phyloP scores from a whole-genome alignment of 2,113 vertebrate genomes.

The Camarhynchus parvulus region DNA sequence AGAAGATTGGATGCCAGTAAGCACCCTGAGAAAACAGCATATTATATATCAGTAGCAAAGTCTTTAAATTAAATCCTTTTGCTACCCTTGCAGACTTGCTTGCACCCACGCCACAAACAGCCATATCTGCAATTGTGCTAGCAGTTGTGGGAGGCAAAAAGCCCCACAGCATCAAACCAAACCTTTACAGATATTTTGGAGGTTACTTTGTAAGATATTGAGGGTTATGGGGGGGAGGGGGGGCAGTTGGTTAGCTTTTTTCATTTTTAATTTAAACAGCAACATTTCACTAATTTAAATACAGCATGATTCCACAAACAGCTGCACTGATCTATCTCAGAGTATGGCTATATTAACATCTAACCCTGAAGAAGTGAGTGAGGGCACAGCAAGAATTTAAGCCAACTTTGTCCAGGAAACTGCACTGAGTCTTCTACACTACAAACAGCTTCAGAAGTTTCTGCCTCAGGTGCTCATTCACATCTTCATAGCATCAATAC shows the following conservation, averaged over 20 bases:
- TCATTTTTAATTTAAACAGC: not conserved
- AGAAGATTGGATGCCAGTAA: not conserved
- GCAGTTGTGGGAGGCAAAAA: not conserved
- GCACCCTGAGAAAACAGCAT: not conserved
- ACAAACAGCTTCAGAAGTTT: not conserved
- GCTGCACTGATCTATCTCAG: not conserved
- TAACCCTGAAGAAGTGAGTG: not conserved
- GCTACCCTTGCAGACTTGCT: not conserved
- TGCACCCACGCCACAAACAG: not conserved
- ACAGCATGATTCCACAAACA: not conserved
- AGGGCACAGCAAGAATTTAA: not conserved
- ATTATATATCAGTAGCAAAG: not conserved
- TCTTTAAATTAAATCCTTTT: not conserved
- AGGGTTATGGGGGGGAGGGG: accelerated
- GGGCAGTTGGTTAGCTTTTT: not conserved
- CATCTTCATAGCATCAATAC: not conserved
- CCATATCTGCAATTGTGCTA: not conserved
- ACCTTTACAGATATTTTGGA: not conserved
- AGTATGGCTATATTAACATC: not conserved
- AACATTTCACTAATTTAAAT: not conserved
- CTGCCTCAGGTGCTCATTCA: conserved; percentile 18
- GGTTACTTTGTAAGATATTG: not conserved
- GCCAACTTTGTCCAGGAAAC: not conserved
- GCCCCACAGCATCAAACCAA: not conserved
- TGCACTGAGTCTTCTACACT: not conserved